Conservation (phyloP, 2,113 vertebrate genomes). For the Xiphorhynchus elegans region DNA sequence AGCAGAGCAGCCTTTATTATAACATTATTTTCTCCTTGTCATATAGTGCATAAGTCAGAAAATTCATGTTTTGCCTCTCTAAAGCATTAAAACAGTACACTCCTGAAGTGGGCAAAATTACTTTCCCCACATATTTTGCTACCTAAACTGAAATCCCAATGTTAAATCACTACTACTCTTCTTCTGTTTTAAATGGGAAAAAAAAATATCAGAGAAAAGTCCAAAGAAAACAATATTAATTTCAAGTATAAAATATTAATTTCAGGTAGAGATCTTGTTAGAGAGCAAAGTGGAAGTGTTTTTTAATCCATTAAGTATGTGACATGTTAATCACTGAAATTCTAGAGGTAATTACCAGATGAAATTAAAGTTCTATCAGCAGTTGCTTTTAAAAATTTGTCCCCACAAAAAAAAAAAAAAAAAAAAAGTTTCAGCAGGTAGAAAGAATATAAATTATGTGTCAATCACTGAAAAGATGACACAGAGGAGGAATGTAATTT, state of each 20-base stretch:
- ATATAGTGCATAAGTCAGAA: background rate
- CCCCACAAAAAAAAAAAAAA: background rate
- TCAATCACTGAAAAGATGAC: background rate
- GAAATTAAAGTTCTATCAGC: background rate
- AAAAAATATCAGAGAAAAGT: background rate
- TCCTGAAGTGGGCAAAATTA: background rate
- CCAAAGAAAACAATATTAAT: background rate
- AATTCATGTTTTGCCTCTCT: background rate
- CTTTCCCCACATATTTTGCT: background rate
- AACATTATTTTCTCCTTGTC: background rate
- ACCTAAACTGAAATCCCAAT: background rate
- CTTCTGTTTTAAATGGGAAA: background rate
- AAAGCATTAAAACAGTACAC: background rate
- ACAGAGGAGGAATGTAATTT: background rate
- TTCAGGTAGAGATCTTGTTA: background rate
- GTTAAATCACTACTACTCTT: background rate
- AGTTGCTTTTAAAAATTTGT: background rate
- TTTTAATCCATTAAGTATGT: background rate
- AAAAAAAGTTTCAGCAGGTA: background rate
- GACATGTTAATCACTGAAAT: background rate
- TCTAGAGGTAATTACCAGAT: background rate
- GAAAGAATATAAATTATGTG: background rate
- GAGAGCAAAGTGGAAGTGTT: background rate
- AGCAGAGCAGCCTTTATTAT: background rate
- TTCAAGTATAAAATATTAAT: background rate